phyloP scores from a whole-genome alignment of 2,888 invertebrate species.

The Podotricha telesiphe region DNA sequence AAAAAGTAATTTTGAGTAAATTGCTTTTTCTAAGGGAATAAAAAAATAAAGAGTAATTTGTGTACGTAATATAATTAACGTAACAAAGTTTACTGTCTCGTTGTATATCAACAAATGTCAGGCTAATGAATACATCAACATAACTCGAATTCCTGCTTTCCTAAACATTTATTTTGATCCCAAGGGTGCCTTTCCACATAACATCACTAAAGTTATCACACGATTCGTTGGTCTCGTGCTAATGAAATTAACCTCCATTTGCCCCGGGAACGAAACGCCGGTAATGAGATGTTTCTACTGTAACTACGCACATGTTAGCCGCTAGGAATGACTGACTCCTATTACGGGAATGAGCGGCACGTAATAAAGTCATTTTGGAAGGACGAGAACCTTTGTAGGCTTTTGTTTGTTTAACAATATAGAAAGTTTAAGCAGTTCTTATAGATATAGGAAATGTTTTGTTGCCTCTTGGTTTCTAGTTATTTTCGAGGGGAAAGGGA shows the following conservation, averaged over 20 bases:
- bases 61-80: slow-evolving; percentile 26
- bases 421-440: neutral
- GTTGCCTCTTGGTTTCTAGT: neutral
- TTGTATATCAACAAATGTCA: slow-evolving; percentile 34
- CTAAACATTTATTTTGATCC: slow-evolving; percentile 61
- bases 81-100: slow-evolving; percentile 34
- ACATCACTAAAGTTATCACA: slow-evolving; percentile 81
- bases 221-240: slow-evolving; percentile 79
- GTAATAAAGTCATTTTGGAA: slow-evolving; percentile 49
- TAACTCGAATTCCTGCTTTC: slow-evolving; percentile 53
- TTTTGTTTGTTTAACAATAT: slow-evolving; percentile 25
- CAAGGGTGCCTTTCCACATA: slow-evolving; percentile 71
- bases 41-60: slow-evolving; percentile 18
- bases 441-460: neutral
- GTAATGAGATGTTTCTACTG: slow-evolving; percentile 71
- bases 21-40: neutral
- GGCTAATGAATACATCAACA: slow-evolving; percentile 61
- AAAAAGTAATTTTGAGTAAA: slow-evolving; percentile 7
- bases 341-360: slow-evolving; percentile 51
- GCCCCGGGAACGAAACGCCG: slow-evolving; percentile 67
- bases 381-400: slow-evolving; percentile 41
- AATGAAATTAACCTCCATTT: slow-evolving; percentile 82
- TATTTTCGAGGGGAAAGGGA: neutral
- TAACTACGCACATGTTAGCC: slow-evolving; percentile 68
- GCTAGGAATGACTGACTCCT: slow-evolving; percentile 51